A percentile compares a stretch with the other conserved stretches of the same genome.
These are phyloP conservation scores for Tragelaphus scriptus DNA, from an alignment of 2,113 vertebrate genomes.

Conservation along the genomic window DNA sequence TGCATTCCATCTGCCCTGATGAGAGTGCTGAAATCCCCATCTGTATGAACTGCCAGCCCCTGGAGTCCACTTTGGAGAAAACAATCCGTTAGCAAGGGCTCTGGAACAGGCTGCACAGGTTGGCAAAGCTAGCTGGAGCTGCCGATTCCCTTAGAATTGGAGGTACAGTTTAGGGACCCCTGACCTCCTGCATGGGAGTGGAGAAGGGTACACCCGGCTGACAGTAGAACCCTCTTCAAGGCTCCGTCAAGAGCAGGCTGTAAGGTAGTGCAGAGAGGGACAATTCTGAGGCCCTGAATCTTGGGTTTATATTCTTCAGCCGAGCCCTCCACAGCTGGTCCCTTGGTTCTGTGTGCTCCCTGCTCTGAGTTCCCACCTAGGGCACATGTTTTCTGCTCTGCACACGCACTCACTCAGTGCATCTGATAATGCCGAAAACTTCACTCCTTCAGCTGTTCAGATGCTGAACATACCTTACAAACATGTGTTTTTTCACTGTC, in stretches of 20 bases:
- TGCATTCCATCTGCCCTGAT: neutral
- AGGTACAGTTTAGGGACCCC: neutral
- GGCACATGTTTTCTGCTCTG: constrained; percentile 2
- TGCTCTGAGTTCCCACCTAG: constrained; percentile 39
- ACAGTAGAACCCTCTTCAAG: neutral
- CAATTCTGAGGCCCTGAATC: constrained; percentile 35
- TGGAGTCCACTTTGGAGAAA: neutral
- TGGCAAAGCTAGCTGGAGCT: neutral
- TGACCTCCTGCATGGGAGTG: neutral
- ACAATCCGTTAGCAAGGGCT: neutral
- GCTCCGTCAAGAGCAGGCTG: neutral
- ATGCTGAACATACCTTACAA: neutral
- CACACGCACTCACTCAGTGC: neutral
- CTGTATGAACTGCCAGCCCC: neutral
- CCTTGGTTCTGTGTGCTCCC: constrained; percentile 37
- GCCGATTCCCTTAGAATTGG: neutral
- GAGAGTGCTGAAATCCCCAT: neutral
- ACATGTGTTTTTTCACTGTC: neutral
- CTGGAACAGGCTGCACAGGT: neutral
- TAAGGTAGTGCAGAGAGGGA: neutral
- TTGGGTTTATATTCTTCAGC: constrained; percentile 17
- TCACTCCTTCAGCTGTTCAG: neutral
- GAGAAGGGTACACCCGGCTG: neutral
- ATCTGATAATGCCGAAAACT: neutral
- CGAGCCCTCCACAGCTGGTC: neutral